phyloP scores from a whole-genome alignment of 2,888 invertebrate species.

The Odontocolon sp. region DNA sequence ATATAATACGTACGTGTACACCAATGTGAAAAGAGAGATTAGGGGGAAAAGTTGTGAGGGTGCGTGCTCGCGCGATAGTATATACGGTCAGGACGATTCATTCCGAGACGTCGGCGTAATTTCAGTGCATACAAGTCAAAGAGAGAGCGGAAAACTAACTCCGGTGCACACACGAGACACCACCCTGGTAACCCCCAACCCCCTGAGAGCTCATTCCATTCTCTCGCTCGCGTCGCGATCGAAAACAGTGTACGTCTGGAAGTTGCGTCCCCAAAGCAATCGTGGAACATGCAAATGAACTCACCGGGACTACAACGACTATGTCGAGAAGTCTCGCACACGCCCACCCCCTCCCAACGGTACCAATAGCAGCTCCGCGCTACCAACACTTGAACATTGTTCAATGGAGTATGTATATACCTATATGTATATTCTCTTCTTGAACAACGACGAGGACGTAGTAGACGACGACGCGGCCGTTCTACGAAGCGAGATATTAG shows the following conservation, averaged over 20 bases:
- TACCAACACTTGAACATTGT: constrained; percentile 35
- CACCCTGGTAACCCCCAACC: constrained; percentile 6
- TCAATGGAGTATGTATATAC: background rate
- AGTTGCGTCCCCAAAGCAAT: constrained; percentile 57
- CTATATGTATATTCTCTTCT: constrained; percentile 14
- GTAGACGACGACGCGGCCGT: constrained; percentile 37
- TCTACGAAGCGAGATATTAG: constrained; percentile 57
- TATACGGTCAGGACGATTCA: constrained; percentile 22
- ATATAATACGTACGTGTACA: background rate
- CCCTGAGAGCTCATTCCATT: constrained; percentile 48
- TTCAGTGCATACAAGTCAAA: constrained; percentile 15
- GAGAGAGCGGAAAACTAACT: constrained; percentile 26
- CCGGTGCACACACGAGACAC: constrained; percentile 22
- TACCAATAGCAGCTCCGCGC: constrained; percentile 47
- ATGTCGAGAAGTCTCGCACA: constrained; percentile 24
- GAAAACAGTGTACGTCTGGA: constrained; percentile 57
- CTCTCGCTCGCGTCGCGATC: constrained; percentile 40
- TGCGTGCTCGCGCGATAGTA: constrained; percentile 20
- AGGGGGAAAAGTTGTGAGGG: constrained; percentile 30
- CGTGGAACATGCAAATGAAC: constrained; percentile 58
- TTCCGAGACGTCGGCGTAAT: constrained; percentile 42
- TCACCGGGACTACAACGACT: constrained; percentile 20
- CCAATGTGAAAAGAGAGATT: background rate
- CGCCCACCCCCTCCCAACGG: constrained; percentile 15
- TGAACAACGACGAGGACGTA: constrained; percentile 17